Base-by-base conservation (phyloP, 1,140 invertebrate genomes). In the Ostrea denselamellosa region DNA sequence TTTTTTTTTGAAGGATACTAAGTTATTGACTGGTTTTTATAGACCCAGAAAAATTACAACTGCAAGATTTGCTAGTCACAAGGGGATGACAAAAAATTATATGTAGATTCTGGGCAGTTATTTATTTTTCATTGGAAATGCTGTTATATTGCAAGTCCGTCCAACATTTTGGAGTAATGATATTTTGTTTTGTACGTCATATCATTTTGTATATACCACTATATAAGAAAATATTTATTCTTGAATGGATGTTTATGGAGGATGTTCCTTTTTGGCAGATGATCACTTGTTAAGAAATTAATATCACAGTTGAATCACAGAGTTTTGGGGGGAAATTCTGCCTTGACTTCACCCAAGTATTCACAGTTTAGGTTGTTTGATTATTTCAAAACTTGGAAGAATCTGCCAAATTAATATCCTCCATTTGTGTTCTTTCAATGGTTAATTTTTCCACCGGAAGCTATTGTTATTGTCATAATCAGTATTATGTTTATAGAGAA, bases 191-290 rank as follows among this genome's bases (percentile, higher is more conserved):
- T 25, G 25, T 25, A 12, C 28, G 28, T 25, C 68, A 77, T 77
- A 77, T 77, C 68, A 77, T 77, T 77, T 12, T 77, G 22, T 77
- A 28, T 34, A 77, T 77, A 77, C 68, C 68, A 77, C 68, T 77
- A 25, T 77, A 77, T 77, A 77, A 22, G 28, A 34, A 68, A 34
- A 77, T 77, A 62, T 77, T 77, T 77, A 77, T 77, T 77, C 68
- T 77, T 9, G 68, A 77, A 77, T 77, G 28, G 28, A 77, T 77
- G 68, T 77, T 28, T 12, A 77, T 77, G 68, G 28, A 77, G 68
- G 68, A 34, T 77, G 5, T 77, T 77, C 68, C 28, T 22, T 14
- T 9, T 17, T 34, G 68, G 25, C 68, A 77, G 68, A 34, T 77
- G 28, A 34, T 22, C 68, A 77, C 68, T 14, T 25, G 22, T 77